Conservation (phyloP, 2,888 invertebrate species). For the Siphlonurus alternatus region DNA sequence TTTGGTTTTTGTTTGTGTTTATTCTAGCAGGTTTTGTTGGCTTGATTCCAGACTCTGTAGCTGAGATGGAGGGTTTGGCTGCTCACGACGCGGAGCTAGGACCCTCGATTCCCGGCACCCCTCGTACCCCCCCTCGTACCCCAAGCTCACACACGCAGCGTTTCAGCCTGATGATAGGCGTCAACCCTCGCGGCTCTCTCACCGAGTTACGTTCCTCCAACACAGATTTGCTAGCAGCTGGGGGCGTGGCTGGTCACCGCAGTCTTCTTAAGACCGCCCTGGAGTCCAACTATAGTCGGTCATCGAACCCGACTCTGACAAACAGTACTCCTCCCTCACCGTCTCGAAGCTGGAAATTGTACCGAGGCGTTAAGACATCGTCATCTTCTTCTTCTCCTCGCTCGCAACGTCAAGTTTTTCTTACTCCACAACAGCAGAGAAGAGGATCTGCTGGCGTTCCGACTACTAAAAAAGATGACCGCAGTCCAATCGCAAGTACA, state of each 20-base stretch:
- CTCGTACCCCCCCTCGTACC: slow-evolving; percentile 2
- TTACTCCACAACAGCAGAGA: neutral
- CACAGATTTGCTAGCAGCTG: slow-evolving; percentile 3
- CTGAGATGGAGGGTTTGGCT: slow-evolving; percentile 16
- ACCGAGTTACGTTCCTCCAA: slow-evolving; percentile 22
- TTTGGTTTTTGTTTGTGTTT: too few species aligned
- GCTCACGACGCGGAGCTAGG: slow-evolving; percentile 1
- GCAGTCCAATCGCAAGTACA: too few species aligned
- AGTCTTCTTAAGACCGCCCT: neutral
- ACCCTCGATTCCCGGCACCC: neutral
- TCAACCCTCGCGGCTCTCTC: slow-evolving; percentile 57
- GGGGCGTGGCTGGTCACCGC: neutral
- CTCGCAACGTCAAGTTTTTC: neutral
- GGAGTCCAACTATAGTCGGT: neutral
- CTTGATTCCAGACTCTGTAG: slow-evolving; percentile 7
- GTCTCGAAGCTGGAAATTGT: neutral
- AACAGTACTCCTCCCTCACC: neutral
- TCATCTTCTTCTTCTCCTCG: neutral
- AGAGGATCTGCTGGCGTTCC: too few species aligned
- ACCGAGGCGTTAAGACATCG: too few species aligned
- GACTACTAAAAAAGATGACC: neutral
- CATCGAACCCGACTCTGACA: neutral
- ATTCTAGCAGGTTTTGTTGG: slow-evolving; percentile 1
- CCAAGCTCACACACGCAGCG: slow-evolving; percentile 29
- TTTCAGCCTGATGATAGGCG: slow-evolving; percentile 54